phyloP scores from a whole-genome alignment of 2,888 invertebrate species.

The Loripinus fragilis region DNA sequence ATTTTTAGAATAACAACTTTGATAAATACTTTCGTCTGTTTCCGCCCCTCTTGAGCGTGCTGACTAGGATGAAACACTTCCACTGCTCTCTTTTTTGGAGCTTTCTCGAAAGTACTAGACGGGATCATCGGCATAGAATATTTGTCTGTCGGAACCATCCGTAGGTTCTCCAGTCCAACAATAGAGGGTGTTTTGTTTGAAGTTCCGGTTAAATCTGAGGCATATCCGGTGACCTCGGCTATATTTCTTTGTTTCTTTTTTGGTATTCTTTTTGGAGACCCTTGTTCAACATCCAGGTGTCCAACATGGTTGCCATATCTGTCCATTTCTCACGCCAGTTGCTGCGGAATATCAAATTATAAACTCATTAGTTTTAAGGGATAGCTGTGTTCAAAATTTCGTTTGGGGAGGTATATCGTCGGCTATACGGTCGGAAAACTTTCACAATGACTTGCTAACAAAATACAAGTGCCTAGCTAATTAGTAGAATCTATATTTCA shows the following conservation, averaged over 20 bases:
- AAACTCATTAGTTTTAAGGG: no score
- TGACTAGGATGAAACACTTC: slow-evolving; percentile 22
- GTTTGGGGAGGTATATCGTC: no score
- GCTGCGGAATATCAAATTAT: no score
- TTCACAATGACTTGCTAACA: no score
- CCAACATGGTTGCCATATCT: neutral
- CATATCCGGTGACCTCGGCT: slow-evolving; percentile 1
- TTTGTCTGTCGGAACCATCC: slow-evolving; percentile 20
- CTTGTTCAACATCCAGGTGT: neutral
- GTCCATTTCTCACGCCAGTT: neutral
- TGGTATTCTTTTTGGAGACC: neutral
- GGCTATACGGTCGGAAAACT: no score
- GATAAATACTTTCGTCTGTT: slow-evolving; percentile 64
- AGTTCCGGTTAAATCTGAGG: neutral
- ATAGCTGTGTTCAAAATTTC: no score
- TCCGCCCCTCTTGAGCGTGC: slow-evolving; percentile 11
- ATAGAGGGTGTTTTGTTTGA: slow-evolving; percentile 50
- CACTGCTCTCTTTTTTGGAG: neutral
- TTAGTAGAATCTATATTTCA: no score
- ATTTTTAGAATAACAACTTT: slow-evolving; percentile 69
- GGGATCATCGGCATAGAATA: slow-evolving; percentile 20
- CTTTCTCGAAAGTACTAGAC: neutral
- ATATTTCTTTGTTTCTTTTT: slow-evolving; percentile 3
- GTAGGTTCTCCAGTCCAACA: slow-evolving; percentile 48
- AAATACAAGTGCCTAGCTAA: no score